A percentile compares a stretch with the other conserved stretches of the same genome.
Conservation (phyloP, 2,888 invertebrate species). For the Luffia ferchaultella region DNA sequence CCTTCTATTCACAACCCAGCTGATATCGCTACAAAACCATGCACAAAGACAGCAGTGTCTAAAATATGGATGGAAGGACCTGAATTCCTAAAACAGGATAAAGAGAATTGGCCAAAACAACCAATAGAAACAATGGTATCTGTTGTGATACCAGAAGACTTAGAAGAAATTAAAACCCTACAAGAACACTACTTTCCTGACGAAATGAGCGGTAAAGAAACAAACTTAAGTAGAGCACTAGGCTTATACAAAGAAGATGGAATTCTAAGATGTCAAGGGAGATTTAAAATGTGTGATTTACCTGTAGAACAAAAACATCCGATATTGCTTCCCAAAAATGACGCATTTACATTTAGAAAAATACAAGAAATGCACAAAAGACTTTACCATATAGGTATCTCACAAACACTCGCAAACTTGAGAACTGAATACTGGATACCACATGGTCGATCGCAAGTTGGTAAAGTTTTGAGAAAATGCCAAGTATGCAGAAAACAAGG, state of each 20-base stretch:
- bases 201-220: neutral
- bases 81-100: neutral
- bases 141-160: neutral
- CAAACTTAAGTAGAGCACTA: neutral
- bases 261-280: slow-evolving; percentile 1
- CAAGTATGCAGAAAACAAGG: slow-evolving; percentile 8
- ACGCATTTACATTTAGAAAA: slow-evolving; percentile 1
- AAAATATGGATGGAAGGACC: slow-evolving; percentile 1
- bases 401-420: slow-evolving; percentile 2
- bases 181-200: neutral
- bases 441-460: neutral
- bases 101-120: neutral
- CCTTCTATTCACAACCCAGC: neutral
- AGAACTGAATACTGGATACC: slow-evolving; percentile 4
- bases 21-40: neutral
- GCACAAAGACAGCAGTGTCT: neutral
- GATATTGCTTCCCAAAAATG: slow-evolving; percentile 7
- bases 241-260: neutral
- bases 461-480: slow-evolving; percentile 9
- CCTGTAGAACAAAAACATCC: slow-evolving; percentile 7
- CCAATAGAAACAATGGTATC: too few species aligned
- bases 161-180: neutral
- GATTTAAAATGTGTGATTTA: slow-evolving; percentile 3
- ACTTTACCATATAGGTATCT: slow-evolving; percentile 10
- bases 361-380: slow-evolving; percentile 8